Percentiles rank a stretch among this genome's conserved stretches.
These are phyloP conservation scores for Drosophila prolongata DNA, from an alignment of 2,888 invertebrate genomes.

Conservation along the genomic window DNA sequence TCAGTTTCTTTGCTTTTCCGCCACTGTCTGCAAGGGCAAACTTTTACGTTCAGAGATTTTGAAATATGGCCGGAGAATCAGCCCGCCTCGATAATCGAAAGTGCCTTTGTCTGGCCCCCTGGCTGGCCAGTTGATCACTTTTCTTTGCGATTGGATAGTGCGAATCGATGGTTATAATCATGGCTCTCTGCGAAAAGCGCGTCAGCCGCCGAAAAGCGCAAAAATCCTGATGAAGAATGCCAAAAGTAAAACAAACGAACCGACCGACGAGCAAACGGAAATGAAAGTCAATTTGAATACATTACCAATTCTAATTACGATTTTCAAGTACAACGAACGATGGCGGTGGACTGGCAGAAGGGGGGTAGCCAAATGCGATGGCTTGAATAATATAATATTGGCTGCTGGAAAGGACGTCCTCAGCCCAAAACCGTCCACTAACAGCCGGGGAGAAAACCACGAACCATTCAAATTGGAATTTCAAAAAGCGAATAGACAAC, in stretches of 20 bases:
- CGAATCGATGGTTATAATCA: constrained; percentile 7
- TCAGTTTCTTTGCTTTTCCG: constrained; percentile 58
- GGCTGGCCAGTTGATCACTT: constrained; percentile 42
- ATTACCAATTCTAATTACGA: constrained; percentile 81
- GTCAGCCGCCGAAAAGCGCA: constrained; percentile 48
- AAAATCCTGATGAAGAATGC: constrained; percentile 60
- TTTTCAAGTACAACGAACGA: constrained; percentile 72
- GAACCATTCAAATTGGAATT: constrained; percentile 76
- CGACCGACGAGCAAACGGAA: constrained; percentile 60
- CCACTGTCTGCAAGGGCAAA: constrained; percentile 33
- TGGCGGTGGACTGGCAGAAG: constrained; percentile 26
- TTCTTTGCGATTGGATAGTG: constrained; percentile 2
- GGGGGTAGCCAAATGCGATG: constrained; percentile 58
- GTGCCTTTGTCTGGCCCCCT: constrained; percentile 25
- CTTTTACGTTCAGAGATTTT: constrained; percentile 62
- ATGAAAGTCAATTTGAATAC: constrained; percentile 80
- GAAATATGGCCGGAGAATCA: constrained; percentile 65
- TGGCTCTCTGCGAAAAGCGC: constrained; percentile 16
- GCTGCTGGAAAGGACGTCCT: constrained; percentile 39
- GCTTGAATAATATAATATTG: constrained; percentile 78
- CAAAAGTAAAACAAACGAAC: constrained; percentile 61
- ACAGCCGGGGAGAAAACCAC: constrained; percentile 48
- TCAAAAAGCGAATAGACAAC: constrained; percentile 71
- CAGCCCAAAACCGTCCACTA: neutral
- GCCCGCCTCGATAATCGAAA: constrained; percentile 32